Evolutionary conservation across 2,888 invertebrate genomes (phyloP).

Genomic region (Eledona agricola): DNA sequence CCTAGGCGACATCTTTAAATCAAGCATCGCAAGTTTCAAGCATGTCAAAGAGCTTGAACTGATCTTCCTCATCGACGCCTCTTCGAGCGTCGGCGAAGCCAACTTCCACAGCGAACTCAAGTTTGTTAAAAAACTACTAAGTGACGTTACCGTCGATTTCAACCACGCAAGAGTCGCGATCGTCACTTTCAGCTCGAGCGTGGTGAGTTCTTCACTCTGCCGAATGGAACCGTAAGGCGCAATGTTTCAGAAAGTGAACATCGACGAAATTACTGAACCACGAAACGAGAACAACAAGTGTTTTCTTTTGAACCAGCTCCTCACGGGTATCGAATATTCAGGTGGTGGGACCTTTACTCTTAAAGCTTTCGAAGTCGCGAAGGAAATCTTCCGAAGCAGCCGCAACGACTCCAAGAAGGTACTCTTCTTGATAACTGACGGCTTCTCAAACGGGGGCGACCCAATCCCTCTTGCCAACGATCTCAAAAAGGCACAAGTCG

Average conservation of each 20-base stretch:
- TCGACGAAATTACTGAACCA: conserved; percentile 69
- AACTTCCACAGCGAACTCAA: conserved; percentile 74
- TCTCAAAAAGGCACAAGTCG: conserved; percentile 65
- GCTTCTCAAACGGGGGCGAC: conserved; percentile 75
- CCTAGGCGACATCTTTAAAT: conserved; percentile 66
- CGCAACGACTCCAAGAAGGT: conserved; percentile 67
- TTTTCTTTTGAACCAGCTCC: conserved; percentile 68
- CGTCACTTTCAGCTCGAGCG: conserved; percentile 72
- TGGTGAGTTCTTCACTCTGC: conserved; percentile 58
- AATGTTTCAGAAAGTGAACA: conserved; percentile 55
- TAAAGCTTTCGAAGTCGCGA: conserved; percentile 72
- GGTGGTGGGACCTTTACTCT: conserved; percentile 76
- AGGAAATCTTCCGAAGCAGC: conserved; percentile 64
- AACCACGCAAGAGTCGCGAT: conserved; percentile 72
- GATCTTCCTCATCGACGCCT: conserved; percentile 74
- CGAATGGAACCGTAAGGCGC: not conserved
- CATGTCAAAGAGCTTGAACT: conserved; percentile 64
- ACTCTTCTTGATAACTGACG: conserved; percentile 75
- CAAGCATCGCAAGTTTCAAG: conserved; percentile 66
- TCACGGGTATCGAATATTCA: conserved; percentile 68
- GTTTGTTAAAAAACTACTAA: conserved; percentile 72
- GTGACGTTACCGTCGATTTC: conserved; percentile 72
- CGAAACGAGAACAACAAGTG: conserved; percentile 70
- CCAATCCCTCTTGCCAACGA: conserved; percentile 69
- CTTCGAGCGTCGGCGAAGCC: conserved; percentile 72